phyloP scores from a whole-genome alignment of 2,113 vertebrate genomes.

The Anhinga anhinga region DNA sequence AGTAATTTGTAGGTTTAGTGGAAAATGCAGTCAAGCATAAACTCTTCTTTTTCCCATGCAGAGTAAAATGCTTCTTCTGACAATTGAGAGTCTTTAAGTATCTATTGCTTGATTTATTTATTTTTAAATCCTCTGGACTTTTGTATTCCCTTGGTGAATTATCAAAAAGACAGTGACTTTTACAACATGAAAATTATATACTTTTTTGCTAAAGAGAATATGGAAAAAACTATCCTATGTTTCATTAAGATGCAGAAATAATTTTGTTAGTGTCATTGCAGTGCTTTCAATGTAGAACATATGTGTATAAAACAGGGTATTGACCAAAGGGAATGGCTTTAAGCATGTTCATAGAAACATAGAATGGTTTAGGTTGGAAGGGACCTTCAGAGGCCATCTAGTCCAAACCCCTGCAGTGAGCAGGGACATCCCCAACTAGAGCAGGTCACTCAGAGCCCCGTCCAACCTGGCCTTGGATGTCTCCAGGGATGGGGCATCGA shows the following conservation, averaged over 20 bases:
- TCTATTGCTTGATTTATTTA: neutral
- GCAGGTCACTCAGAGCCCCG: too few relatives aligned
- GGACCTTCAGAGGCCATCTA: too few relatives aligned
- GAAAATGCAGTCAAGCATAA: neutral
- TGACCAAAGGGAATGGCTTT: neutral
- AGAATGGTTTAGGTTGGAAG: too few relatives aligned
- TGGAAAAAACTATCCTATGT: neutral
- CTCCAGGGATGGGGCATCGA: too few relatives aligned
- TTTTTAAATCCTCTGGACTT: neutral
- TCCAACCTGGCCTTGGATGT: too few relatives aligned
- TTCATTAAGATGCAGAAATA: neutral
- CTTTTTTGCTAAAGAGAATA: neutral
- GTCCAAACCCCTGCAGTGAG: too few relatives aligned
- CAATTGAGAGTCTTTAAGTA: neutral
- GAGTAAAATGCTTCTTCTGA: neutral
- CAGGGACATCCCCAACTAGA: too few relatives aligned
- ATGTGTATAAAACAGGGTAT: neutral
- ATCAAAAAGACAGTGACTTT: neutral
- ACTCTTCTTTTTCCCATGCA: neutral
- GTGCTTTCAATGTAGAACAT: neutral
- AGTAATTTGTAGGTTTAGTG: slow-evolving; percentile 2
- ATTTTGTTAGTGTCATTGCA: neutral
- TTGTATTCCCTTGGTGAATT: neutral
- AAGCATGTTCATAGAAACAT: too few relatives aligned
- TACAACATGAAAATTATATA: neutral